Conservation (phyloP, 2,113 vertebrate species). For the Myxocyprinus asiaticus region DNA sequence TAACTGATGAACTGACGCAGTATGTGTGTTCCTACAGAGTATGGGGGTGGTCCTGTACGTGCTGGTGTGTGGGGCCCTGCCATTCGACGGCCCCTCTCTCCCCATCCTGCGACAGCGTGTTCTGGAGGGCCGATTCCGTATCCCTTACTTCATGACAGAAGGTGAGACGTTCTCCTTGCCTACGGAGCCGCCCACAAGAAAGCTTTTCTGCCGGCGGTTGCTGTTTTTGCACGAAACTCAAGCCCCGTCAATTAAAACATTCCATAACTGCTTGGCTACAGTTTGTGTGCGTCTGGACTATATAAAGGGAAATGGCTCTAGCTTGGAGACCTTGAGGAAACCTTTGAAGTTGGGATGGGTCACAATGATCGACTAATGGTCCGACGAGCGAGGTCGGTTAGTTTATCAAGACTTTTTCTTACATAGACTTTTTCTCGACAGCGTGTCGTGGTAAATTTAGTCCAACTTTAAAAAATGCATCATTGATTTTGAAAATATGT, state of each 20-base stretch:
- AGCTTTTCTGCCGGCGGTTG: slow-evolving; percentile 22
- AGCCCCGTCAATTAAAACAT: slow-evolving; percentile 24
- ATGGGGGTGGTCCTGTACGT: slow-evolving; percentile 98
- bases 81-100: slow-evolving; percentile 94
- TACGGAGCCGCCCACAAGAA: neutral
- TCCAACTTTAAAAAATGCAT: no score
- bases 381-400: no score
- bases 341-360: neutral
- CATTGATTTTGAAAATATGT: no score
- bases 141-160: slow-evolving; percentile 99
- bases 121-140: slow-evolving; percentile 95
- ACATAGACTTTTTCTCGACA: no score
- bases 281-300: slow-evolving; percentile 5
- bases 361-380: no score
- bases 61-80: slow-evolving; percentile 93
- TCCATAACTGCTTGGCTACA: slow-evolving; percentile 14
- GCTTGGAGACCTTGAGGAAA: neutral
- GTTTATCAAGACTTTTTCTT: no score
- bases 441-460: no score
- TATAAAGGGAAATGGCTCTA: slow-evolving; percentile 1
- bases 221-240: slow-evolving; percentile 40
- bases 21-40: slow-evolving; percentile 75
- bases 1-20: neutral
- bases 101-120: slow-evolving; percentile 94
- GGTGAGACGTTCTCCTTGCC: slow-evolving; percentile 71